Evolutionary conservation across 2,888 invertebrate genomes (phyloP).

Genomic region (Leptopilina myrica): DNA sequence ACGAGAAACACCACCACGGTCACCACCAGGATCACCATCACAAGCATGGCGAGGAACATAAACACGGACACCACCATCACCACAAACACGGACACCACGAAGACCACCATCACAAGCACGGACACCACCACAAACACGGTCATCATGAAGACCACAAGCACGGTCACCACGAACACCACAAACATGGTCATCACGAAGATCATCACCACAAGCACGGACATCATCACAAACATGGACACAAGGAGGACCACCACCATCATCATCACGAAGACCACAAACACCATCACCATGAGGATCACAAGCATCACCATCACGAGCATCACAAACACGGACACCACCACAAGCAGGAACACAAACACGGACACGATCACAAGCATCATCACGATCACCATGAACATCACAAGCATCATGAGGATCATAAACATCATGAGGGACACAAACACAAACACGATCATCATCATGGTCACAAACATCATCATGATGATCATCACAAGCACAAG

Average conservation of each 20-base stretch:
- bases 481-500: conserved; percentile 61
- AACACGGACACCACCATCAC: conserved; percentile 60
- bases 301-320: conserved; percentile 65
- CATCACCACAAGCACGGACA: conserved; percentile 63
- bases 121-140: conserved; percentile 62
- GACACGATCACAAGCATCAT: conserved; percentile 59
- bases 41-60: conserved; percentile 58
- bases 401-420: conserved; percentile 52
- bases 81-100: conserved; percentile 62
- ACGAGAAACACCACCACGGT: conserved; percentile 67
- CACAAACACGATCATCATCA: conserved; percentile 61
- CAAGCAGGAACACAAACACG: conserved; percentile 52
- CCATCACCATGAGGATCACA: conserved; percentile 66
- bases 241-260: conserved; percentile 53
- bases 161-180: conserved; percentile 58
- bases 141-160: conserved; percentile 56
- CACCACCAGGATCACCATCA: conserved; percentile 63
- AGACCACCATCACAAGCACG: conserved; percentile 61
- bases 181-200: conserved; percentile 62
- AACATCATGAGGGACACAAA: conserved; percentile 47
- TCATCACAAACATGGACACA: conserved; percentile 52
- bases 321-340: conserved; percentile 63
- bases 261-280: conserved; percentile 65
- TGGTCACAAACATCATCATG: conserved; percentile 64
- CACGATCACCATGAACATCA: conserved; percentile 58